A percentile compares a stretch with the other conserved stretches of the same genome.
These are phyloP conservation scores for Vanacampus margaritifer DNA, from an alignment of 2,113 vertebrate genomes.

Conservation along the genomic window DNA sequence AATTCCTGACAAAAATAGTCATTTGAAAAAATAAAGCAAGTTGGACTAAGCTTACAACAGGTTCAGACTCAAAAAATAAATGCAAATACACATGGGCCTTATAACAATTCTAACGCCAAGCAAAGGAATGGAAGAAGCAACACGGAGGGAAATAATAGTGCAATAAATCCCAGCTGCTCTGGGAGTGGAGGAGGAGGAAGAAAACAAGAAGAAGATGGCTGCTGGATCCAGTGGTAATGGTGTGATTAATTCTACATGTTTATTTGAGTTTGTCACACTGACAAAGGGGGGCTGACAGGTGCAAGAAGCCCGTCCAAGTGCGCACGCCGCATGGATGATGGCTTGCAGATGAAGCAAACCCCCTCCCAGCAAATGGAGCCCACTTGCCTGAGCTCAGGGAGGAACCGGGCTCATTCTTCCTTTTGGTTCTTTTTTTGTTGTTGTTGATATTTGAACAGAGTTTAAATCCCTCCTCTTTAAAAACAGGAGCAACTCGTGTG, in stretches of 20 bases:
- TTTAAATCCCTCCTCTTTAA: constrained; percentile 10
- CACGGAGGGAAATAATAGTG: constrained; percentile 5
- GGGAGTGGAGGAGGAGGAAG: neutral
- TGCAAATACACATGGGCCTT: constrained; percentile 40
- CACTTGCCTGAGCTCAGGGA: constrained; percentile 42
- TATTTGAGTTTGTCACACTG: constrained; percentile 60
- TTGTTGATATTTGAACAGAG: constrained; percentile 17
- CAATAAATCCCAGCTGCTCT: constrained; percentile 24
- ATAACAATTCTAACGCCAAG: constrained; percentile 29
- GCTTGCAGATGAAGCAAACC: constrained; percentile 56
- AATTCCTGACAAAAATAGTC: neutral
- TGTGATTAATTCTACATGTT: constrained; percentile 51
- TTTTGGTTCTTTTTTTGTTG: neutral
- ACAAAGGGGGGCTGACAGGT: constrained; percentile 56
- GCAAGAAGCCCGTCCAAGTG: constrained; percentile 47
- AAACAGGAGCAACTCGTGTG: neutral
- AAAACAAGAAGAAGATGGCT: constrained; percentile 22
- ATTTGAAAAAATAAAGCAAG: neutral
- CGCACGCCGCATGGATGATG: constrained; percentile 48
- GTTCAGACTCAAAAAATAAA: neutral
- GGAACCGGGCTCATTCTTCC: constrained; percentile 20
- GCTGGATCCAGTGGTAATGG: constrained; percentile 41
- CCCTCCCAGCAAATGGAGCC: constrained; percentile 41
- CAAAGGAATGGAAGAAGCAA: constrained; percentile 20
- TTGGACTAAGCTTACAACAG: neutral